Evolutionary conservation across 2,888 invertebrate species (phyloP).

Genomic region (Oscheius onirici): DNA sequence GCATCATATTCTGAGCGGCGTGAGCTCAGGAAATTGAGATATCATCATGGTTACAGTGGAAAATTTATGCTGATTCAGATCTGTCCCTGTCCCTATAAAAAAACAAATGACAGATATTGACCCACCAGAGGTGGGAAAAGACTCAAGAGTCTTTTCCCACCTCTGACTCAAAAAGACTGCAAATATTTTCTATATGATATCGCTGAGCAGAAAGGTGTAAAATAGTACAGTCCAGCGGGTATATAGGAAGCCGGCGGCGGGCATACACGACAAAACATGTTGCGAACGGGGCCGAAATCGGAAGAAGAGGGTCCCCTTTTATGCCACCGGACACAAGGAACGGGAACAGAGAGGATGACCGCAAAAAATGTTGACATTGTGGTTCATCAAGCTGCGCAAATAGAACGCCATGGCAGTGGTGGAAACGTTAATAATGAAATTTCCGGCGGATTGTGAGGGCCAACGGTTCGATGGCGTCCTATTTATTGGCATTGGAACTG

Average conservation of each 20-base stretch:
- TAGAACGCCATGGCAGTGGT: background rate
- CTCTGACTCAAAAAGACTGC: too few relatives aligned
- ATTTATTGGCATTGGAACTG: background rate
- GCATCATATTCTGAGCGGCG: too few relatives aligned
- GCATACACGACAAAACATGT: constrained; percentile 16
- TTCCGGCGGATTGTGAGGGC: constrained; percentile 1
- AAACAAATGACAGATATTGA: too few relatives aligned
- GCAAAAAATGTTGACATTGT: constrained; percentile 23
- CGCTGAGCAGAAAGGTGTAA: background rate
- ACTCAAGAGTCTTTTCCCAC: too few relatives aligned
- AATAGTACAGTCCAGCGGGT: constrained; percentile 2
- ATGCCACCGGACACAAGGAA: background rate
- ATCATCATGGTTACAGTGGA: too few relatives aligned
- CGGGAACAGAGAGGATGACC: background rate
- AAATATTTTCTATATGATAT: too few relatives aligned
- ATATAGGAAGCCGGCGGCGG: background rate
- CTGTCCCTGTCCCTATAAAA: too few relatives aligned
- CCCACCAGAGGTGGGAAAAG: too few relatives aligned
- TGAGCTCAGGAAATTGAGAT: too few relatives aligned
- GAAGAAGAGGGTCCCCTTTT: background rate
- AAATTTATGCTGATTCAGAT: too few relatives aligned
- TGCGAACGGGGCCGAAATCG: constrained; percentile 21
- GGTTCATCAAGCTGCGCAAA: constrained; percentile 20
- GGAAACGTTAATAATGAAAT: constrained; percentile 1
- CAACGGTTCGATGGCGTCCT: background rate